Percentiles rank a stretch among this genome's conserved stretches.
phyloP scores from a whole-genome alignment of 2,113 vertebrate species.

The Actinemys pallida region DNA sequence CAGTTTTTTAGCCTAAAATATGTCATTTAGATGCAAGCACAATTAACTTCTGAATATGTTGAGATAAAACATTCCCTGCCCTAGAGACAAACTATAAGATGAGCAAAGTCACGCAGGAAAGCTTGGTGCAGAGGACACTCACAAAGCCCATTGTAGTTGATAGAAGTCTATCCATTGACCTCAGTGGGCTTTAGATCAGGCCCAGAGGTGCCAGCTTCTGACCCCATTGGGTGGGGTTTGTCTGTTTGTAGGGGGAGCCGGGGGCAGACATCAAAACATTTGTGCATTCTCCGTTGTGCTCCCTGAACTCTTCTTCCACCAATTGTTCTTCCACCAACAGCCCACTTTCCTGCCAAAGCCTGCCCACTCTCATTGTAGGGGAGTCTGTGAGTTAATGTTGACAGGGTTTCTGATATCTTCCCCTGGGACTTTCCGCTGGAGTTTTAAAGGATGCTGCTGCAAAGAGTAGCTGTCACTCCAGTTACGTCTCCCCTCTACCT shows the following conservation, averaged over 20 bases:
- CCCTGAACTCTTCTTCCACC: neutral
- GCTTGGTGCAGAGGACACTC: neutral
- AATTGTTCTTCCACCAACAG: neutral
- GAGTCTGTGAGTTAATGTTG: neutral
- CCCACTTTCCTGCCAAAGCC: neutral
- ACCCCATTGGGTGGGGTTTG: neutral
- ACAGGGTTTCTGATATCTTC: neutral
- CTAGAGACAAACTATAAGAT: neutral
- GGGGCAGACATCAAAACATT: neutral
- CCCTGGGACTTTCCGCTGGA: neutral
- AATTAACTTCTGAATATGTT: constrained; percentile 14
- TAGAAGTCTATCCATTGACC: neutral
- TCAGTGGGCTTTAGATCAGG: neutral
- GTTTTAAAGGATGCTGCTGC: neutral
- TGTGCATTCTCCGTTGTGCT: neutral
- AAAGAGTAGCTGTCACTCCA: neutral
- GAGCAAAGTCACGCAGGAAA: constrained; percentile 24
- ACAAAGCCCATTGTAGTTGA: neutral
- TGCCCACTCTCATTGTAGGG: neutral
- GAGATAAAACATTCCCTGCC: neutral
- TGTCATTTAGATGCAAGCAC: neutral
- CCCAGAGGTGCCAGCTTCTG: neutral
- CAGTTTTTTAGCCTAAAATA: neutral
- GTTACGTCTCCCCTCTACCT: neutral
- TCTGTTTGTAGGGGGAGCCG: neutral